Evolutionary conservation across 2,797 vertebrate species (phyloP).

Genomic region (Columba guinea): DNA sequence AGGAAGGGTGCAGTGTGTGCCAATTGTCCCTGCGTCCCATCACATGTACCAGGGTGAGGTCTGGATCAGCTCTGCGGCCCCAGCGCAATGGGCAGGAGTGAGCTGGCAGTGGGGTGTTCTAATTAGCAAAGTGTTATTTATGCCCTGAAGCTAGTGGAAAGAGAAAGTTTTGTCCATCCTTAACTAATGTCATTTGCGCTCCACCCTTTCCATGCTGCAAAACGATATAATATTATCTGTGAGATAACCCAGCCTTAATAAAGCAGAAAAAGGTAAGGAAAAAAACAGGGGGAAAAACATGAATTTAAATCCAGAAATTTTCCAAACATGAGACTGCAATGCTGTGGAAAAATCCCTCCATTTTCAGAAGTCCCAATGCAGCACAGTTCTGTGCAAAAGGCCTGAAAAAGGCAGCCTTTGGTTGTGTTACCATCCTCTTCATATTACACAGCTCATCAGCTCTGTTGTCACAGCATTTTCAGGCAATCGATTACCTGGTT

Average conservation of each 20-base stretch:
- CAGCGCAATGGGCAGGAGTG: not conserved
- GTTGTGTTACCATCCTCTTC: not conserved
- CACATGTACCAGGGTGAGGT: accelerated
- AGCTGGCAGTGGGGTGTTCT: not conserved
- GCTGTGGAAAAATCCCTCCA: not conserved
- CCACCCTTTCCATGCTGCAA: not conserved
- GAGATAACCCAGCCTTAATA: not conserved
- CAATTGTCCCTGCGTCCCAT: not conserved
- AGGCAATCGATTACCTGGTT: conserved; percentile 59
- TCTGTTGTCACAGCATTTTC: conserved; percentile 15
- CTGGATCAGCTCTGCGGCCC: not conserved
- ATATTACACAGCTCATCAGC: conserved; percentile 40
- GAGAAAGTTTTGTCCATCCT: not conserved
- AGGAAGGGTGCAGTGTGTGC: not conserved
- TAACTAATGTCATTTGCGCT: not conserved
- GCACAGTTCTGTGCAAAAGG: not conserved
- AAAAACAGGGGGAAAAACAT: not conserved
- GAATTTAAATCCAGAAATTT: not conserved
- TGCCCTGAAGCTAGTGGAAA: not conserved
- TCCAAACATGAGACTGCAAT: not conserved
- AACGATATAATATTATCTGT: not conserved
- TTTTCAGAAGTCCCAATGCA: not conserved
- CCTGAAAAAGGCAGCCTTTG: not conserved
- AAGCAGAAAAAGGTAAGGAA: not conserved
- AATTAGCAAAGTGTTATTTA: not conserved